Conservation (phyloP, 2,888 invertebrate species). For the Athripsodes cinereus region DNA sequence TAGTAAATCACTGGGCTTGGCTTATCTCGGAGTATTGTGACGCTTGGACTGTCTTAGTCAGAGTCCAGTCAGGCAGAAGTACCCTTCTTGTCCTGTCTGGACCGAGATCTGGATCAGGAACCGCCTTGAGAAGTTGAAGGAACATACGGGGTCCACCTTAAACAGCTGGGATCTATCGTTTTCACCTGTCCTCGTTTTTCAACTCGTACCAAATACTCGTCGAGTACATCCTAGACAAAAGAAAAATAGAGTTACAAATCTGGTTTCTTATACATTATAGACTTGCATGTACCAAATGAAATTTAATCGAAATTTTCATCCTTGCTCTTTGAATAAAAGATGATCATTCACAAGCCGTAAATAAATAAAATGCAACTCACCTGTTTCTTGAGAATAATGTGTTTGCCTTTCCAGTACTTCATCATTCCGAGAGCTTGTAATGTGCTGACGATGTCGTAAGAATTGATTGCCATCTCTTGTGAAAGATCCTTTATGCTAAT, state of each 20-base stretch:
- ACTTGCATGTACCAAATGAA: no score
- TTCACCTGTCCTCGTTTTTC: conserved; percentile 73
- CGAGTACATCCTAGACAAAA: conserved; percentile 75
- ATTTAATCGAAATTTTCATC: no score
- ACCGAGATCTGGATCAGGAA: conserved; percentile 35
- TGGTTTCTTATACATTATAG: no score
- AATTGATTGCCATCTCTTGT: conserved; percentile 91
- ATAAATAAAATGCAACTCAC: conserved; percentile 39
- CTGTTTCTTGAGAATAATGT: conserved; percentile 92
- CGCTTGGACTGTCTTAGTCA: no score
- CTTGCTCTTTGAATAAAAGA: neutral
- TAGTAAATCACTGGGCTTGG: no score
- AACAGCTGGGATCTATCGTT: conserved; percentile 79
- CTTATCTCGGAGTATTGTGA: no score
- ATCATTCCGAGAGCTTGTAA: conserved; percentile 94
- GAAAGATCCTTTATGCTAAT: conserved; percentile 84
- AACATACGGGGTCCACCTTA: conserved; percentile 83
- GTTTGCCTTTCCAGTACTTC: conserved; percentile 99
- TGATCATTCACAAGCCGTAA: neutral
- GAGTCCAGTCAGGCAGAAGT: neutral
- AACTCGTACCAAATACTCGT: conserved; percentile 83
- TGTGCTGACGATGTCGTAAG: conserved; percentile 96
- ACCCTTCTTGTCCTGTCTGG: conserved; percentile 23
- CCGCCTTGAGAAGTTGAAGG: conserved; percentile 45
- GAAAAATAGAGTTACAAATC: neutral